These are phyloP conservation scores for Pyrocephalus nanus DNA, from an alignment of 2,797 vertebrate species.

Conservation along the genomic window DNA sequence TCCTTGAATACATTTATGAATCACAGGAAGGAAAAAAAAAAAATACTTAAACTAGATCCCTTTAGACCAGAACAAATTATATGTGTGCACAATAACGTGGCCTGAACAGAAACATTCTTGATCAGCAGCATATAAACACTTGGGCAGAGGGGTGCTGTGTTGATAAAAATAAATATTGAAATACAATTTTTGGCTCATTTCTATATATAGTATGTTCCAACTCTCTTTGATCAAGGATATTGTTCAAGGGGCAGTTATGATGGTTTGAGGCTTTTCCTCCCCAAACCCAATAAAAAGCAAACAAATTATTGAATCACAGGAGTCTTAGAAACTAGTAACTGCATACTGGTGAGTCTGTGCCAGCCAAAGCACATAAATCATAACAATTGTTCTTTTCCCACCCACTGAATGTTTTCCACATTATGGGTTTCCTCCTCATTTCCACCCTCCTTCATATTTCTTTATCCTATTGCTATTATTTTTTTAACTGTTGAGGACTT, in stretches of 20 bases:
- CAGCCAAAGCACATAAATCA: not conserved
- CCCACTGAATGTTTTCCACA: not conserved
- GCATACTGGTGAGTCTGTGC: not conserved
- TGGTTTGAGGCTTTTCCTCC: not conserved
- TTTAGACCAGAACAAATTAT: not conserved
- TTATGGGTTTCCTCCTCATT: not conserved
- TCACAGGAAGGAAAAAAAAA: rapidly evolving
- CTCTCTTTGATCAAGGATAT: not conserved
- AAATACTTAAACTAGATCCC: not conserved
- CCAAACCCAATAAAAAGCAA: not conserved
- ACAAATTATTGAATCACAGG: not conserved
- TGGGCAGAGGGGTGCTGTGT: not conserved
- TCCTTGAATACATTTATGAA: not conserved
- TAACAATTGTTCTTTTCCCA: not conserved
- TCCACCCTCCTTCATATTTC: not conserved
- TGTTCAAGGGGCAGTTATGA: not conserved
- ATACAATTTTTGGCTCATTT: not conserved
- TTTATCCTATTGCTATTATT: not conserved
- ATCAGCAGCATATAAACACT: not conserved
- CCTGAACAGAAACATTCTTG: not conserved
- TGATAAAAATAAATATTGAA: not conserved
- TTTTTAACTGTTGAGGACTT: not conserved
- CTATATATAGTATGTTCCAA: not conserved
- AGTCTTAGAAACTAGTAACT: not conserved
- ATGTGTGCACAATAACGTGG: not conserved